Evolutionary conservation across 2,797 vertebrate species (phyloP), one percentile per base, ranked within the genome.

Genomic region (Champsocephalus esox): DNA sequence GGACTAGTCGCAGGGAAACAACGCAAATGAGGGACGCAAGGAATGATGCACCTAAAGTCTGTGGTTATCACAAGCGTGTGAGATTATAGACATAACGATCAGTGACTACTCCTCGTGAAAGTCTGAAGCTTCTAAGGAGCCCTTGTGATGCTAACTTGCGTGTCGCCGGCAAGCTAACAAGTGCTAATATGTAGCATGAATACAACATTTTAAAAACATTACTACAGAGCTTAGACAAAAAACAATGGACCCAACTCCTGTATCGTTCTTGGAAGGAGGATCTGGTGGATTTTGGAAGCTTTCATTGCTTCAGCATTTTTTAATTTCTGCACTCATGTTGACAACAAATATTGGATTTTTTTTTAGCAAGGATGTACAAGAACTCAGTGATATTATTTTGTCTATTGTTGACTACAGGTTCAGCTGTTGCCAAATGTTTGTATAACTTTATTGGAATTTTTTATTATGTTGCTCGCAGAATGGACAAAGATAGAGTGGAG

Each of bases 361-460:
- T 3, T 0, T 50, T n/a, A 12, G 11, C 0, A 19, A 21, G 21
- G n/a, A 55, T 55, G 38, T 9, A 43, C 46, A 41, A 49, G 10
- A 55, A 28, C 38, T 51, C 38, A 6, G 12, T 28, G 6, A 63
- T 51, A 0, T 55, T 34, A n/a, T 48, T 11, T 0, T 46, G 32
- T 43, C 49, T 11, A 3, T 44, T 14, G 14, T 55, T 45, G 64
- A 58, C n/a, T 46, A 0, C 10, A 7, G 51, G 14, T 34, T 1
- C 12, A 32, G 58, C 16, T 28, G 54, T 1, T 49, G 45, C 44
- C 59, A 21, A 34, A 69, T 9, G 52, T 64, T 80, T 79, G 68
- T 61, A 69, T 19, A 77, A 49, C 73, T 79, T 79, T 81, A 86
- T 84, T 79, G 43, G 51, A 81, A 79, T 38, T 52, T 77, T 41